Evolutionary conservation across 1,140 invertebrate genomes (phyloP).

Genomic region (Oreohelix idahoensis): DNA sequence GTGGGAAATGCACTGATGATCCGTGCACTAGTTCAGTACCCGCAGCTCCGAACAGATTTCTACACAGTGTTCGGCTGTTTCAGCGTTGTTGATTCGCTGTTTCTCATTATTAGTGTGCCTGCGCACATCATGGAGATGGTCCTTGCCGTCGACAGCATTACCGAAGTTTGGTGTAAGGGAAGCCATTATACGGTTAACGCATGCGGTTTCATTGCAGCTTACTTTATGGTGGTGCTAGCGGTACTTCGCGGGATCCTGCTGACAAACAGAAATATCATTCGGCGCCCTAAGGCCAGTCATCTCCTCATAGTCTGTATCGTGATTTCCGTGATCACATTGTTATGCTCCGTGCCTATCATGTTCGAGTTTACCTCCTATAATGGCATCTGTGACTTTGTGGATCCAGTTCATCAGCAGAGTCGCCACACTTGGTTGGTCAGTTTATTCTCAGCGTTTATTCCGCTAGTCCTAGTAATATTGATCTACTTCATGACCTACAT

Average conservation of each 20-base stretch:
- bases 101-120: conserved; percentile 56
- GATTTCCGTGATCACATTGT: conserved; percentile 40
- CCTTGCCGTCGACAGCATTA: conserved; percentile 43
- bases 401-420: background rate
- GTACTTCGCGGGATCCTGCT: conserved; percentile 62
- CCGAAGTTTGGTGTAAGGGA: conserved; percentile 60
- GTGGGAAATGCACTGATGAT: conserved; percentile 63
- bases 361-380: conserved; percentile 26
- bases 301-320: conserved; percentile 36
- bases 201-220: conserved; percentile 55
- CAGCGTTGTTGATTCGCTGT: conserved; percentile 58
- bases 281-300: conserved; percentile 48
- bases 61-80: conserved; percentile 60
- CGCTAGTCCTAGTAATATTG: conserved; percentile 55
- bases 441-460: conserved; percentile 61
- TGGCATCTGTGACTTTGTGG: conserved; percentile 38
- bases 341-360: conserved; percentile 42
- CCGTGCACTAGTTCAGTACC: conserved; percentile 54
- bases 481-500: conserved; percentile 61
- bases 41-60: conserved; percentile 55
- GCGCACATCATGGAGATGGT: conserved; percentile 54
- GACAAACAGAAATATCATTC: conserved; percentile 50
- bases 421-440: conserved; percentile 51
- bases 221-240: conserved; percentile 62
- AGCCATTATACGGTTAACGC: conserved; percentile 56